A percentile compares a stretch with the other conserved stretches of the same genome.
Evolutionary conservation across 2,113 vertebrate genomes (phyloP).

Genomic region (Syrrhaptes paradoxus): DNA sequence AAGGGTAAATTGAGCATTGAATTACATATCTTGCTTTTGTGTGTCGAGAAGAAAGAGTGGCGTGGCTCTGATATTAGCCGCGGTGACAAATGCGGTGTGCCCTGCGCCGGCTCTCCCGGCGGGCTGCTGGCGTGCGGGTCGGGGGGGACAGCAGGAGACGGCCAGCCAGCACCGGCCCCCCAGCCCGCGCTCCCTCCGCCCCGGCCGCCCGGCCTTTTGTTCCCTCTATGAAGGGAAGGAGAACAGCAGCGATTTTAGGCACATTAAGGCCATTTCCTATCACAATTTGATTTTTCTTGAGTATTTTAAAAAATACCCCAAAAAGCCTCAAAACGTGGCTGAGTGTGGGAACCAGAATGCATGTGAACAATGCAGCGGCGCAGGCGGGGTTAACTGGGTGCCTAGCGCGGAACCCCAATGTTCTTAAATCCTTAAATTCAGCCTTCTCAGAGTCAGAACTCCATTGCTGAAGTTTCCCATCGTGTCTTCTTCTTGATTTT

Average conservation of each 20-base stretch:
- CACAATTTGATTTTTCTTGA: not conserved
- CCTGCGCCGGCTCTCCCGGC: slow-evolving; percentile 64
- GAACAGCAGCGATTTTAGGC: not conserved
- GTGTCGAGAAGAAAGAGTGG: slow-evolving; percentile 74
- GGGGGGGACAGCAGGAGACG: not conserved
- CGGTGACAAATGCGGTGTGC: slow-evolving; percentile 76
- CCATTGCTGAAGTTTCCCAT: not conserved
- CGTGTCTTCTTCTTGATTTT: not conserved
- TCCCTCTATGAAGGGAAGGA: not conserved
- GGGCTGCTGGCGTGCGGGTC: slow-evolving; percentile 68
- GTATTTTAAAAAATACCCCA: not conserved
- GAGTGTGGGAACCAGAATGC: rapidly evolving
- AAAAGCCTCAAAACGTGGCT: not conserved
- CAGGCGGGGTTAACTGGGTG: not conserved
- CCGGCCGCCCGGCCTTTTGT: not conserved
- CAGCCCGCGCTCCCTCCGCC: not conserved
- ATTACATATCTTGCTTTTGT: slow-evolving; percentile 92
- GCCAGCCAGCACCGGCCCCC: not conserved
- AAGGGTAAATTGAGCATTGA: slow-evolving; percentile 97
- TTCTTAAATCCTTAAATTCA: too few relatives aligned
- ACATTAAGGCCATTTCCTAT: not conserved
- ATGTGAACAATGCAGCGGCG: rapidly evolving
- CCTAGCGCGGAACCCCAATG: not conserved
- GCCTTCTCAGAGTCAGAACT: not conserved
- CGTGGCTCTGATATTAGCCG: slow-evolving; percentile 70